Base-by-base conservation (phyloP, 2,797 vertebrate species). In the Melanotaenia trifasciata region DNA sequence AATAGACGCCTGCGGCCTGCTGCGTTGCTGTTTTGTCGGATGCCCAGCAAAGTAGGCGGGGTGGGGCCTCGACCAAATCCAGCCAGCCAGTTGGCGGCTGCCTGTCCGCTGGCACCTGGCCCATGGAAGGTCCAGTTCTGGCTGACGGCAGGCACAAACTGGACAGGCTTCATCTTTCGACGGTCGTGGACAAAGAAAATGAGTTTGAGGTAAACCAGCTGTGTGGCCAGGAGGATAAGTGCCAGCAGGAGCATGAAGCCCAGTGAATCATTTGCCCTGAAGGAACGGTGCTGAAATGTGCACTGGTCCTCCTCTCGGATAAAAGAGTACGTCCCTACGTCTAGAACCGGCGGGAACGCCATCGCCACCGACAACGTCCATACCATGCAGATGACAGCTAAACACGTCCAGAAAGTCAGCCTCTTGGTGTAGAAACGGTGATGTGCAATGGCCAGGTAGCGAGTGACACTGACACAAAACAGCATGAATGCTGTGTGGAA, bases 201-300 rank as follows among this genome's bases (percentile, higher is more conserved):
- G 95, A 99, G 98, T 96, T 99, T 99, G 97, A 99, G 98, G 98
- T 99, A 99, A 96, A 99, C 97, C 94, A 99, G 96, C 96, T 99
- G 98, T 87, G 98, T 99, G 94, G 98, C 98, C 90, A 99, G 95
- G 89, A 99, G 97, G 90, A 99, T 99, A 86, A 99, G 97, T 53
- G 97, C 98, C 90, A 99, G 96, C 79, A 99, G 96, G 84, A 99
- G 95, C 98, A 99, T 99, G 95, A 99, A 99, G 93, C 98, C 98
- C 94, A 99, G 94, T 36, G 98, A 99, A 93, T 99, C 98, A 53
- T 99, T 99, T 84, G 97, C 97, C 88, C 97, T 95, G 95, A 99
- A 99, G 86, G 97, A 99, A 67, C 97, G 97, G 90, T 99, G 98
- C 94, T 99, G 97, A 94, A 99, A 99, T 38, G 97, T 99, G 91